Conservation (phyloP, 2,113 vertebrate species). For the Struthidea cinerea region DNA sequence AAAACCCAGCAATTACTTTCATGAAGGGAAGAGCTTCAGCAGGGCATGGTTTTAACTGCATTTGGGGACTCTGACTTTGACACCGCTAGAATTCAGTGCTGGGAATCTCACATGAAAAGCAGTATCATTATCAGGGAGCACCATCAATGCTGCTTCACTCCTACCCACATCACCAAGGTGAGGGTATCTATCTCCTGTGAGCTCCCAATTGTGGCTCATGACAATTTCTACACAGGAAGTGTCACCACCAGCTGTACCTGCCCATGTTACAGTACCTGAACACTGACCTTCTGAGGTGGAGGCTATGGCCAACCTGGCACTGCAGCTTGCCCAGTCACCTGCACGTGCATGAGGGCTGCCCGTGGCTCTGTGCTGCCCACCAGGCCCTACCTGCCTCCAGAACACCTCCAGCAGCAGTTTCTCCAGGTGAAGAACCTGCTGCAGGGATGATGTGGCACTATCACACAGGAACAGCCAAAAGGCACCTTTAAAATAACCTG, state of each 20-base stretch:
- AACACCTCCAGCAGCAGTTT: background rate
- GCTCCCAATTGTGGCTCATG: background rate
- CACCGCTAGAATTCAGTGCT: background rate
- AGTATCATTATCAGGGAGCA: background rate
- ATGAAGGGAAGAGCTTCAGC: background rate
- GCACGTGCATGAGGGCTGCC: fast-evolving
- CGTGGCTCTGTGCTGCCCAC: background rate
- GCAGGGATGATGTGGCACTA: background rate
- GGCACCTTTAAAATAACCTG: background rate
- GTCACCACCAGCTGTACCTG: background rate
- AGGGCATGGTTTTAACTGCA: background rate
- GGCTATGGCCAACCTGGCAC: background rate
- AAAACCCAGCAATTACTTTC: background rate
- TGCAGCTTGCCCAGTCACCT: background rate
- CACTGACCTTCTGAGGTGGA: background rate
- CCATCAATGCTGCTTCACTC: background rate
- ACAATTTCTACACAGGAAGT: background rate
- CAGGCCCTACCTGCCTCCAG: background rate
- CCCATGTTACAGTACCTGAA: background rate
- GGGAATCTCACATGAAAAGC: background rate
- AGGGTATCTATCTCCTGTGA: background rate
- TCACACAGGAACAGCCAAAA: background rate
- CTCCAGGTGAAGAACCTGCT: background rate
- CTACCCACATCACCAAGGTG: background rate
- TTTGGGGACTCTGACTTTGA: background rate